Percentiles rank a stretch among this genome's conserved stretches.
These are phyloP conservation scores for Lobophora halterata DNA, from an alignment of 2,888 invertebrate genomes.

Conservation along the genomic window DNA sequence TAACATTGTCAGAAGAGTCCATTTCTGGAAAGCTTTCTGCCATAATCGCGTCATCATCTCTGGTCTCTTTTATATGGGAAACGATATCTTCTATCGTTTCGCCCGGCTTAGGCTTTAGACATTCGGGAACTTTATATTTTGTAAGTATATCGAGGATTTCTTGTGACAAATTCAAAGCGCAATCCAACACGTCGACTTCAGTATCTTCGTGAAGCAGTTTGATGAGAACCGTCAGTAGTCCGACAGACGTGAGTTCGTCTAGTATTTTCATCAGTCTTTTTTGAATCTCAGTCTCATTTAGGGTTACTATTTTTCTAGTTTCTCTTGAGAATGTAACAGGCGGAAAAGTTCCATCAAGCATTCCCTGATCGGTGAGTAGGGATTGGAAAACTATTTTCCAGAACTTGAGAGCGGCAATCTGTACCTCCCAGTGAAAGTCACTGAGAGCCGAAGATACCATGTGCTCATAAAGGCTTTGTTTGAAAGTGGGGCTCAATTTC, in stretches of 20 bases:
- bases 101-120: conserved; percentile 43
- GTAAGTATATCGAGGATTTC: conserved; percentile 78
- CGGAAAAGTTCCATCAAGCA: conserved; percentile 90
- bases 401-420: conserved; percentile 85
- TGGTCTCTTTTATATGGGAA: conserved; percentile 44
- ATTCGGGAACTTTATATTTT: conserved; percentile 75
- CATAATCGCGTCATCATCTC: conserved; percentile 35
- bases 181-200: conserved; percentile 86
- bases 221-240: conserved; percentile 86
- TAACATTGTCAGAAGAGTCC: conserved; percentile 72
- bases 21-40: conserved; percentile 30
- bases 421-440: conserved; percentile 92
- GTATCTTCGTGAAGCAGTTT: conserved; percentile 84
- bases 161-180: conserved; percentile 77
- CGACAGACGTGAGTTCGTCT: conserved; percentile 83
- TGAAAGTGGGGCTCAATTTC: conserved; percentile 77
- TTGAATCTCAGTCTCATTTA: conserved; percentile 85
- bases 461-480: conserved; percentile 80
- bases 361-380: conserved; percentile 87
- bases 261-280: conserved; percentile 83
- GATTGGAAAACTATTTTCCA: conserved; percentile 86
- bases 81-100: conserved; percentile 48
- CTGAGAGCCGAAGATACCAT: conserved; percentile 84
- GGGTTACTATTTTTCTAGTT: conserved; percentile 86
- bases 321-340: conserved; percentile 90